Base-by-base conservation (phyloP, 2,888 invertebrate genomes). In the Pharmacophagus antenor region DNA sequence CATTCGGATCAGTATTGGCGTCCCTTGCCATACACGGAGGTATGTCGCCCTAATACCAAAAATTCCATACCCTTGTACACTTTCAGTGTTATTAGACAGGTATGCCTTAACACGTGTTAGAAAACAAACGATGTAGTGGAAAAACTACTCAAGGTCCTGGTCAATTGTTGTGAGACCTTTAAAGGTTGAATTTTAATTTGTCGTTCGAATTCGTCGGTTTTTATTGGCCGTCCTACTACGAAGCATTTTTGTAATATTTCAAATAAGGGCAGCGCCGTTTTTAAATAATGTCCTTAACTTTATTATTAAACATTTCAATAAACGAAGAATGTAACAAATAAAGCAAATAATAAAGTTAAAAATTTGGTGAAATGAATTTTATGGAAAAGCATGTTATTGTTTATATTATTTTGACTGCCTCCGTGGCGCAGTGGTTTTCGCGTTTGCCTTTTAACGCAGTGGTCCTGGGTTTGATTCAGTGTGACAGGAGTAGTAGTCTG, bases 11-110 rank as follows among this genome's bases (percentile, higher is more conserved):
- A 27, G 54, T 42, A 59, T 54, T 58, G 53, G 23, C 56, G 41
- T 59, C 27, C 59, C 49, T 31, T n/a, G 20, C 42, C 27, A 31
- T 54, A 58, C 48, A 53, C 47, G 53, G 53, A 53, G 59, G 44
- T 20, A 59, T 54, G 48, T 53, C 42, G 44, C 27, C 25, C 44
- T n/a, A 37, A 18, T 49, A 49, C 49, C n/a, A 48, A 54, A 53
- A 44, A 59, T 59, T 59, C 59, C 54, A 50, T 59, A 52, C 59
- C 59, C 49, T 54, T 55, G 54, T 59, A 59, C 59, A 31, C 25
- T 47, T 58, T 42, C 41, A 49, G 25, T 44, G 54, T 50, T 50
- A 59, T 59, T 59, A 59, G 42, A 59, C 21, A 47, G 59, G 58
- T 48, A 58, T 54, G 49, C 50, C n/a, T 7, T 42, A 55, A 42